Conservation (phyloP, 2,797 vertebrate genomes). For the Syndactyla subalaris region DNA sequence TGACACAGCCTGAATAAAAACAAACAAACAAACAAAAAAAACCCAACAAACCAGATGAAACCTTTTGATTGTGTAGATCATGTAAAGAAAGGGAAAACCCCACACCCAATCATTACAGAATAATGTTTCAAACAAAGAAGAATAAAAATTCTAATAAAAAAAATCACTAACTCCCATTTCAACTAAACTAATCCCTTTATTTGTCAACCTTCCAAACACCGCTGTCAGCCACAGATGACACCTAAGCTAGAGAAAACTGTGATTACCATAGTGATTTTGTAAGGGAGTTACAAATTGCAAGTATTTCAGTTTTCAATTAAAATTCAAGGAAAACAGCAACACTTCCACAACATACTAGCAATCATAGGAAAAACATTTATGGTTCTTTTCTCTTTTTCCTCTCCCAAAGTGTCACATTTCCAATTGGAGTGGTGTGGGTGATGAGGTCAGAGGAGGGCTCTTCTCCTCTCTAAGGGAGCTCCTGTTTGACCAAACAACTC, state of each 20-base stretch:
- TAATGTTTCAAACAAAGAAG: not conserved
- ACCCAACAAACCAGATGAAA: not conserved
- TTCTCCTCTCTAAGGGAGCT: not conserved
- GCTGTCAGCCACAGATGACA: conserved; percentile 9
- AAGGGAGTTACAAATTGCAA: not conserved
- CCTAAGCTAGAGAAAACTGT: conserved; percentile 2
- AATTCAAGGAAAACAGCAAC: not conserved
- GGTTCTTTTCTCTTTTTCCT: not conserved
- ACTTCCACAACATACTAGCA: not conserved
- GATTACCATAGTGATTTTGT: conserved; percentile 15
- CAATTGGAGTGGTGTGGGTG: not conserved
- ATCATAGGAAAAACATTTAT: not conserved
- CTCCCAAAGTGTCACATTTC: not conserved
- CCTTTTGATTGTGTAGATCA: not conserved
- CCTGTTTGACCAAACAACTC: not conserved
- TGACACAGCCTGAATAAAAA: not conserved
- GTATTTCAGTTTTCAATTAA: conserved; percentile 23
- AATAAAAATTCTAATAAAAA: conserved; percentile 9
- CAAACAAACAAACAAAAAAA: too few relatives aligned
- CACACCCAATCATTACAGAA: not conserved
- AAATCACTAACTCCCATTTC: conserved; percentile 18
- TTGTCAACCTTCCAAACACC: conserved; percentile 24
- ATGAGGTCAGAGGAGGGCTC: not conserved
- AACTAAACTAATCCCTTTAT: conserved; percentile 9
- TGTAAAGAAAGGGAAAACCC: not conserved